Evolutionary conservation across 2,797 vertebrate species (phyloP).

Genomic region (Morelia viridis): DNA sequence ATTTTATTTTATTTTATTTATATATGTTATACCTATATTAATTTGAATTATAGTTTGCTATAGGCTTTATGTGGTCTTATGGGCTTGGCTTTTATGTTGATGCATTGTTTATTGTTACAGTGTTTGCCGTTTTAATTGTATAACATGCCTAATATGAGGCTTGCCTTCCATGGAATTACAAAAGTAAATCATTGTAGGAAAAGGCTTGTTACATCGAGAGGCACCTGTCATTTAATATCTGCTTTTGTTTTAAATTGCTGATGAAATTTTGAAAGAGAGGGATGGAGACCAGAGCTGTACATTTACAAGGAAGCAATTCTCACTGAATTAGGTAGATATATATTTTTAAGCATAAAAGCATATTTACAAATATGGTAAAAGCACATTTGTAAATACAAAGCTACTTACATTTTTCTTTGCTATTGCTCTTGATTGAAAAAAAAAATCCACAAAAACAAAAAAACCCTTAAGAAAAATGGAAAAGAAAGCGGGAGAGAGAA

Average conservation of each 20-base stretch:
- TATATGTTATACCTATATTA: background rate
- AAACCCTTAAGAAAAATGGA: constrained; percentile 21
- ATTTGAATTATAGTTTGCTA: background rate
- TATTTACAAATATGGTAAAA: background rate
- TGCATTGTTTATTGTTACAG: background rate
- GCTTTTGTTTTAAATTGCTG: background rate
- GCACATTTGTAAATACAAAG: background rate
- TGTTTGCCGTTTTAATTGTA: background rate
- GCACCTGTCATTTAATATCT: background rate
- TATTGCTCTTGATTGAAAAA: constrained; percentile 42
- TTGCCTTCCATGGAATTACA: background rate
- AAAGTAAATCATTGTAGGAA: background rate
- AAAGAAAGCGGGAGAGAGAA: constrained; percentile 54
- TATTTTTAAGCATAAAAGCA: background rate
- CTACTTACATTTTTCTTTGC: background rate
- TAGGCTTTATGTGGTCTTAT: background rate
- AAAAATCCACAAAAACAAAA: constrained; percentile 46
- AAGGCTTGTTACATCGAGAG: background rate
- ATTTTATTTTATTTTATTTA: too few relatives aligned
- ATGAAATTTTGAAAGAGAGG: background rate
- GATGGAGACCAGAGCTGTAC: background rate
- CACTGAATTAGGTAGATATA: background rate
- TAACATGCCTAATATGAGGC: background rate
- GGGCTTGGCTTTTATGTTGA: background rate
- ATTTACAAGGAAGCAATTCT: background rate